phyloP scores from a whole-genome alignment of 2,113 vertebrate genomes.

The Sciurus niger region DNA sequence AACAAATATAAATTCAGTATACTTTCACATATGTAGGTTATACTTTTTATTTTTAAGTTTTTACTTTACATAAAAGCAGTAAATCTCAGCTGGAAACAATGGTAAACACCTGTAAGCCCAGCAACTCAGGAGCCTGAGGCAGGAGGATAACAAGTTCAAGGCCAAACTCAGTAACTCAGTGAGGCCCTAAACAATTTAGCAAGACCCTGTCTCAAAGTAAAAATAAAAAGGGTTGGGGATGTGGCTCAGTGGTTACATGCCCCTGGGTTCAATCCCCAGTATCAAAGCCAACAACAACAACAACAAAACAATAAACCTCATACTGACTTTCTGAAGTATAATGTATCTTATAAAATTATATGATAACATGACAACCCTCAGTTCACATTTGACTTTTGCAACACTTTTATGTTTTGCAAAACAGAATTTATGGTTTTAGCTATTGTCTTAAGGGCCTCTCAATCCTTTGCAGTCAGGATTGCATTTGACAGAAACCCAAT shows the following conservation, averaged over 20 bases:
- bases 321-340: background rate
- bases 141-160: background rate
- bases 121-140: background rate
- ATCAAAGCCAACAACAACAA: background rate
- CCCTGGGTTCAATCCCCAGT: background rate
- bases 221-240: background rate
- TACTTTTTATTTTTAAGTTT: background rate
- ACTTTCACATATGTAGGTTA: background rate
- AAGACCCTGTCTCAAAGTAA: background rate
- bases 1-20: conserved; percentile 8
- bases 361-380: background rate
- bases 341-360: background rate
- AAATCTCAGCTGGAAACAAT: background rate
- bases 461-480: conserved; percentile 36
- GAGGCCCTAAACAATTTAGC: background rate
- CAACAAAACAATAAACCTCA: background rate
- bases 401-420: background rate
- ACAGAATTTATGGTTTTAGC: conserved; percentile 5
- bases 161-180: background rate
- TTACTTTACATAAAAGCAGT: conserved; percentile 27
- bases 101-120: background rate
- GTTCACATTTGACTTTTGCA: conserved; percentile 11
- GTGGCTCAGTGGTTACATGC: no score
- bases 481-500: conserved; percentile 49
- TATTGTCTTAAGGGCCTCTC: background rate